phyloP scores from a whole-genome alignment of 2,797 vertebrate species.

The Tokudaia muenninki region DNA sequence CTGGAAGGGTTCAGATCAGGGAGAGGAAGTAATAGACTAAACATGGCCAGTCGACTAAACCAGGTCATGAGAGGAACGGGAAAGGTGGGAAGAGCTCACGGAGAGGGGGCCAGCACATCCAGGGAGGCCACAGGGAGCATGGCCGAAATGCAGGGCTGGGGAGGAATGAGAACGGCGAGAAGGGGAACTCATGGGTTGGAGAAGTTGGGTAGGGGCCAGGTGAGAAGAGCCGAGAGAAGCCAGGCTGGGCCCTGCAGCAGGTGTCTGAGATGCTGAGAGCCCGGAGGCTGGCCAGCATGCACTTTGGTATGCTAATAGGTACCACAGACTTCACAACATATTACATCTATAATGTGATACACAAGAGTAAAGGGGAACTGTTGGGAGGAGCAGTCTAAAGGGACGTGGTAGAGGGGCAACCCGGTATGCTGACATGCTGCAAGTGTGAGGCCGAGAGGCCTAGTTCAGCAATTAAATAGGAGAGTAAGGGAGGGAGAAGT shows the following conservation, averaged over 20 bases:
- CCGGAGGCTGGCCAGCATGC: background rate
- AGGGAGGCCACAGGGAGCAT: too few species aligned
- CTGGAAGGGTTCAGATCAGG: too few species aligned
- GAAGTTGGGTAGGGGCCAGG: background rate
- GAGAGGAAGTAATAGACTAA: too few species aligned
- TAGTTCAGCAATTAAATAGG: background rate
- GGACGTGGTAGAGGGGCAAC: background rate
- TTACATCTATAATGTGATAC: background rate
- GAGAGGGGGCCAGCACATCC: too few species aligned
- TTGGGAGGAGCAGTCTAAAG: background rate
- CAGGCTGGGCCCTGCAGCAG: too few species aligned
- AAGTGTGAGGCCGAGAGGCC: background rate
- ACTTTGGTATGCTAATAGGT: background rate
- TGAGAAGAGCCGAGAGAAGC: background rate
- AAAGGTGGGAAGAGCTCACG: too few species aligned
- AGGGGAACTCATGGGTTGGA: background rate
- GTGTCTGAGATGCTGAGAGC: too few species aligned
- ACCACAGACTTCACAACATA: background rate
- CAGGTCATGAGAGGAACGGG: too few species aligned
- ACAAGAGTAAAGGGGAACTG: background rate
- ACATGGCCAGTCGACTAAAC: too few species aligned
- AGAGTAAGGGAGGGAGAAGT: background rate
- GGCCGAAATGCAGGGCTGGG: too few species aligned
- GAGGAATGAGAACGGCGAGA: background rate
- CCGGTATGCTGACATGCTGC: too few species aligned